phyloP scores from a whole-genome alignment of 2,888 invertebrate species.

The Tridacna crocea region DNA sequence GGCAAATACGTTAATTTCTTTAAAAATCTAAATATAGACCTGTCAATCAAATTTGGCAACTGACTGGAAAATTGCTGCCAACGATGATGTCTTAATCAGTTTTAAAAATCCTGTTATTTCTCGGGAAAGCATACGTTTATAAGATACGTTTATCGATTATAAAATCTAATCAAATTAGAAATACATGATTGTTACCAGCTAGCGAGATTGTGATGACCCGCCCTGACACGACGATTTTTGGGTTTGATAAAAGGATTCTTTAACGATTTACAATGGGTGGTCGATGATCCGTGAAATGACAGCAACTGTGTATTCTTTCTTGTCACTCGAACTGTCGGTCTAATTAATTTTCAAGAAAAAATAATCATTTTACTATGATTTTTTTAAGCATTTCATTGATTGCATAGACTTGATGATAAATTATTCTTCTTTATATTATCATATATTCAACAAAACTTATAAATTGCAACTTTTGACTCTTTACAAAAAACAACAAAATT shows the following conservation, averaged over 20 bases:
- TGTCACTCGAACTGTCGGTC: background rate
- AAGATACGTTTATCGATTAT: background rate
- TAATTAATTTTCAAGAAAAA: background rate
- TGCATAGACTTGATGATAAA: no score
- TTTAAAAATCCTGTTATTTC: background rate
- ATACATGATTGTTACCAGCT: conserved; percentile 12
- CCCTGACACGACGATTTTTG: conserved; percentile 30
- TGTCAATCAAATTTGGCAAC: conserved; percentile 9
- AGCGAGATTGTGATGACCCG: background rate
- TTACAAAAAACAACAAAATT: no score
- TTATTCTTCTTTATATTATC: no score
- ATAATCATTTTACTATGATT: background rate
- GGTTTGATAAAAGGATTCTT: conserved; percentile 16
- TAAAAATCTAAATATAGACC: background rate
- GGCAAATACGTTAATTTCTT: background rate
- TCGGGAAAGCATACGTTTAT: background rate
- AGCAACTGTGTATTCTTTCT: conserved; percentile 22
- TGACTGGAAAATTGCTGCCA: conserved; percentile 9
- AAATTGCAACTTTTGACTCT: no score
- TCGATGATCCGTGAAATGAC: conserved; percentile 39
- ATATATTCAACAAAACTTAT: no score
- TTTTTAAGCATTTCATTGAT: background rate
- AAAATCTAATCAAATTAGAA: conserved; percentile 22
- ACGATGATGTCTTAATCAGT: background rate
- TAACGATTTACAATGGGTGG: background rate